Conservation (phyloP, 2,888 invertebrate species). For the Linyphia triangularis region DNA sequence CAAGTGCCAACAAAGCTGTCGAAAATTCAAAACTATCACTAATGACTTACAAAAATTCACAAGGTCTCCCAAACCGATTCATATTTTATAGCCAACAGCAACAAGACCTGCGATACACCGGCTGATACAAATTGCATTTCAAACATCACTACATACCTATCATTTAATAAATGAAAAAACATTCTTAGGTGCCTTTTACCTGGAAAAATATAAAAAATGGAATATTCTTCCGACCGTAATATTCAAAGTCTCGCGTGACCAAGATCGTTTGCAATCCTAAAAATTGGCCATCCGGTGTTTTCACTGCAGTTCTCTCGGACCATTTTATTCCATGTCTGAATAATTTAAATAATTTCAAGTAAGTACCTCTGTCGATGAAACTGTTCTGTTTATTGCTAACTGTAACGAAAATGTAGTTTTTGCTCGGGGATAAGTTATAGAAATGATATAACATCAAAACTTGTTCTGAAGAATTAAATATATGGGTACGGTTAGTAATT, state of each 20-base stretch:
- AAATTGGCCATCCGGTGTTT: conserved; percentile 3
- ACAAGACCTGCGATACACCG: background rate
- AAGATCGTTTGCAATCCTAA: conserved; percentile 3
- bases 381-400: conserved; percentile 21
- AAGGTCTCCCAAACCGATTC: background rate
- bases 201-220: background rate
- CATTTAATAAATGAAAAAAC: conserved; percentile 29
- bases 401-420: background rate
- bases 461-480: too few species aligned
- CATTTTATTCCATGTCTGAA: conserved; percentile 9
- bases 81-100: background rate
- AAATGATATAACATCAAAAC: background rate
- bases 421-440: too few species aligned
- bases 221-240: conserved; percentile 6
- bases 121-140: conserved; percentile 12
- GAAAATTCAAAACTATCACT: background rate
- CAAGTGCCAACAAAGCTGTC: background rate
- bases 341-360: conserved; percentile 49
- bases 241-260: conserved; percentile 7
- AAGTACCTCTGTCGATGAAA: background rate
- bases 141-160: background rate
- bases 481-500: too few species aligned
- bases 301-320: background rate
- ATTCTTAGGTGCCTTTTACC: background rate
- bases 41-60: background rate